Conservation (phyloP, 2,113 vertebrate species). For the Illadopsis cleaveri region DNA sequence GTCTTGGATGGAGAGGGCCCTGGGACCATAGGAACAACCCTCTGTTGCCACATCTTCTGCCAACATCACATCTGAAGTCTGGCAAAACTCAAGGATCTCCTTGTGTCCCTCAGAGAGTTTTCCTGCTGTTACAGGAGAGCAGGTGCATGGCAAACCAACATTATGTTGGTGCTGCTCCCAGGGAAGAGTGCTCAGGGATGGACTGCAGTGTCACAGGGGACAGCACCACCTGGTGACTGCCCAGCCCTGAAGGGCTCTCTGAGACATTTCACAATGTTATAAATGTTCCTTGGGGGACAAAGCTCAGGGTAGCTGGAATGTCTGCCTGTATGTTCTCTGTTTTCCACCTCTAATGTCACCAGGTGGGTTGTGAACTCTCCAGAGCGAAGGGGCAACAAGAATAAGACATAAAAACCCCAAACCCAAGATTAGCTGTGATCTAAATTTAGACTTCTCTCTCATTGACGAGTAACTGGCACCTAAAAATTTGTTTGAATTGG, state of each 20-base stretch:
- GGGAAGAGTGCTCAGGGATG: neutral
- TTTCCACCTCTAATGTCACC: neutral
- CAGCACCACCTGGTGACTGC: slow-evolving; percentile 29
- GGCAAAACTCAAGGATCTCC: neutral
- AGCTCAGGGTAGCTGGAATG: neutral
- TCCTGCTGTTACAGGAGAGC: neutral
- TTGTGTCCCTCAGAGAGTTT: neutral
- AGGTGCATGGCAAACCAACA: neutral
- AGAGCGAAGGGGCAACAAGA: neutral
- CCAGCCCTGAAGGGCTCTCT: neutral
- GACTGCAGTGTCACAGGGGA: neutral
- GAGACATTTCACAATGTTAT: neutral
- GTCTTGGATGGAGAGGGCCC: neutral
- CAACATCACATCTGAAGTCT: neutral
- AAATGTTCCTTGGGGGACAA: neutral
- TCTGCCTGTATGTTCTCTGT: neutral
- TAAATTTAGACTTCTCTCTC: neutral
- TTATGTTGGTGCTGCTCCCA: neutral
- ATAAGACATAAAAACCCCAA: neutral
- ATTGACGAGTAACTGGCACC: neutral
- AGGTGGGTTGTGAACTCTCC: neutral
- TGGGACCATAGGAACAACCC: neutral
- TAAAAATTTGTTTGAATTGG: neutral
- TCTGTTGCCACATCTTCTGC: neutral
- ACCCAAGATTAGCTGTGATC: neutral